Conservation (phyloP, 2,797 vertebrate species). For the Ctenopoma multispine region DNA sequence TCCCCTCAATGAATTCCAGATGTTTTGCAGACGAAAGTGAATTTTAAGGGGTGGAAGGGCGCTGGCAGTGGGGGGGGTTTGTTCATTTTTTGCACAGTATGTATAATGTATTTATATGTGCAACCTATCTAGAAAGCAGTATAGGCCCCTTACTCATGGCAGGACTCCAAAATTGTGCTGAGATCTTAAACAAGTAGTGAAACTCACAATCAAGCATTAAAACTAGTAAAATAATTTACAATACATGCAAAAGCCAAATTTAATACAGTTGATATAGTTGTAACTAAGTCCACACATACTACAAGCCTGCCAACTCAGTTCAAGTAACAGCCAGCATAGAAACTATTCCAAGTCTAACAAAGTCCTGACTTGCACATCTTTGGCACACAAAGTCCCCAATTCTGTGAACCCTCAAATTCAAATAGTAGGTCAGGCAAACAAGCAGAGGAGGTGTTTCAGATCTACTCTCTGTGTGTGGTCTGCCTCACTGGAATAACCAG, state of each 20-base stretch:
- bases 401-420: slow-evolving; percentile 68
- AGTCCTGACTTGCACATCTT: slow-evolving; percentile 73
- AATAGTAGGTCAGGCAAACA: slow-evolving; percentile 74
- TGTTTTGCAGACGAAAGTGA: slow-evolving; percentile 83
- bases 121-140: slow-evolving; percentile 28
- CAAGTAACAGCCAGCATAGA: slow-evolving; percentile 54
- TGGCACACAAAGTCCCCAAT: slow-evolving; percentile 59
- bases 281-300: slow-evolving; percentile 29
- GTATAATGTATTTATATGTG: slow-evolving; percentile 59
- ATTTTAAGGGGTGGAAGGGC: slow-evolving; percentile 67
- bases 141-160: slow-evolving; percentile 48
- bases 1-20: slow-evolving; percentile 89
- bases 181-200: slow-evolving; percentile 45
- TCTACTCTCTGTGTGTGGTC: slow-evolving; percentile 83
- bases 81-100: slow-evolving; percentile 41
- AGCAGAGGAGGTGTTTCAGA: slow-evolving; percentile 62
- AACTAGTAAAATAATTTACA: slow-evolving; percentile 21
- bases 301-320: slow-evolving; percentile 30
- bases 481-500: slow-evolving; percentile 68
- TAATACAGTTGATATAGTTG: slow-evolving; percentile 10
- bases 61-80: slow-evolving; percentile 37
- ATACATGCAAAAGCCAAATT: slow-evolving; percentile 22
- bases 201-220: slow-evolving; percentile 28
- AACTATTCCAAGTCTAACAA: slow-evolving; percentile 62
- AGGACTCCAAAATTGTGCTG: slow-evolving; percentile 32